Conservation (phyloP, 2,113 vertebrate species). For the Carollia perspicillata region DNA sequence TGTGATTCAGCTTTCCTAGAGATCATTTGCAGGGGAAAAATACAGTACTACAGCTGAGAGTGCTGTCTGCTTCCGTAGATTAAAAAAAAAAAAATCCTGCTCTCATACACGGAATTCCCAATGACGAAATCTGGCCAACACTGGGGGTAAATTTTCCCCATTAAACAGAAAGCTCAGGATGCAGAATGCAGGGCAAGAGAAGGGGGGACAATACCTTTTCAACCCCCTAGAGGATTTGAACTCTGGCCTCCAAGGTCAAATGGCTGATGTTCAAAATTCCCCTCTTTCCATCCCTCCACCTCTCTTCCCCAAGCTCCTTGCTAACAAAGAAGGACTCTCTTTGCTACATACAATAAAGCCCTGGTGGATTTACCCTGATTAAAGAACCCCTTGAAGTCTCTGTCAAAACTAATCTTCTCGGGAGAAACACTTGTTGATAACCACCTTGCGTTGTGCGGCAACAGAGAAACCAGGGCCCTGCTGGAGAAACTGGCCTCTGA, state of each 20-base stretch:
- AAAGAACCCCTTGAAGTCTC: slow-evolving; percentile 68
- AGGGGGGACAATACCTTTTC: not conserved
- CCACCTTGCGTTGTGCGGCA: not conserved
- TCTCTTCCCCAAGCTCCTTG: not conserved
- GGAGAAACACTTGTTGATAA: slow-evolving; percentile 77
- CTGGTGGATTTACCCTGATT: slow-evolving; percentile 55
- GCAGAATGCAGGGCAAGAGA: not conserved
- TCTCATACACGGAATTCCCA: slow-evolving; percentile 71
- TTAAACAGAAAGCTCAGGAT: not conserved
- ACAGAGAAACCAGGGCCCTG: not conserved
- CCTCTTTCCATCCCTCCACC: not conserved
- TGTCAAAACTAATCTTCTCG: slow-evolving; percentile 67
- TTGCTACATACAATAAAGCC: slow-evolving; percentile 2
- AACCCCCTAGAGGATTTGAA: slow-evolving; percentile 43
- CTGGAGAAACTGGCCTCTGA: not conserved
- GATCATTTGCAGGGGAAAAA: slow-evolving; percentile 52
- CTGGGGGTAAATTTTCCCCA: slow-evolving; percentile 15
- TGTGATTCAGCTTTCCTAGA: slow-evolving; percentile 72
- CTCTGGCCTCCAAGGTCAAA: slow-evolving; percentile 49
- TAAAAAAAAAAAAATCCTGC: slow-evolving; percentile 45
- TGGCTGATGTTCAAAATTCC: slow-evolving; percentile 24
- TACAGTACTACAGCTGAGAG: slow-evolving; percentile 44
- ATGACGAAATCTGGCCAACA: slow-evolving; percentile 40
- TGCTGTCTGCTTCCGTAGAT: slow-evolving; percentile 50
- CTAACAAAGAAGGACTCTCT: slow-evolving; percentile 38